Evolutionary conservation across 64 coral and sea anemone genomes (phyloP), one percentile per base, ranked within the genome.

Genomic region (Actinia equina): DNA sequence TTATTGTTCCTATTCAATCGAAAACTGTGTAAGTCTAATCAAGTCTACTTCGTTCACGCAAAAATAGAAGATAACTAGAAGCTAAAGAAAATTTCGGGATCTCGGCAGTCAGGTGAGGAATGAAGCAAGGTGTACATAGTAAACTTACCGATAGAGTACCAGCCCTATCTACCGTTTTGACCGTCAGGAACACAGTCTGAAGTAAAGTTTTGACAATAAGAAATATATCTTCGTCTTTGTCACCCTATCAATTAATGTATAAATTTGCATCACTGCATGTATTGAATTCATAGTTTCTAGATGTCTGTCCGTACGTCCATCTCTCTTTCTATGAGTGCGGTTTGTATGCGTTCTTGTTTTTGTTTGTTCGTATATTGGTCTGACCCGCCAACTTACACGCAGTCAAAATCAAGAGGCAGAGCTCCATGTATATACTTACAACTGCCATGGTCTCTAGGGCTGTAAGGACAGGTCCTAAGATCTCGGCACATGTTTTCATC

Each of bases 401-500:
- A 4, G 1, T 6, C 46, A 49, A 49, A 6, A 49, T 49, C 46
- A 49, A 49, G 4, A 49, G 1, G 7, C 46, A 8, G 4, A 2
- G 46, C 46, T 49, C 46, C 46, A 49, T 49, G 46, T 49, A 49
- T 49, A 49, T 74, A 65, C 62, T 84, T 77, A 96, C 94, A 52
- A 77, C 61, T n/a, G 91, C 71, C 64, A 62, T 83, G 43, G 69
- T 85, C 59, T 96, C 61, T 49, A 96, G 22, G 2, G 88, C 78
- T 20, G 94, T 96, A 30, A 96, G 71, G 22, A 96, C 81, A 83
- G 88, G 74, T 79, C 94, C 94, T 27, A 96, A 64, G 37, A 93
- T 89, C 52, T 90, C 90, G 1, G 91, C 94, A 53, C 94, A 96
- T 57, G 88, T 93, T 80, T 86, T 92, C 94, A 96, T 96, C 74